Conservation (phyloP, 2,888 invertebrate genomes). For the Melipona beecheii region DNA sequence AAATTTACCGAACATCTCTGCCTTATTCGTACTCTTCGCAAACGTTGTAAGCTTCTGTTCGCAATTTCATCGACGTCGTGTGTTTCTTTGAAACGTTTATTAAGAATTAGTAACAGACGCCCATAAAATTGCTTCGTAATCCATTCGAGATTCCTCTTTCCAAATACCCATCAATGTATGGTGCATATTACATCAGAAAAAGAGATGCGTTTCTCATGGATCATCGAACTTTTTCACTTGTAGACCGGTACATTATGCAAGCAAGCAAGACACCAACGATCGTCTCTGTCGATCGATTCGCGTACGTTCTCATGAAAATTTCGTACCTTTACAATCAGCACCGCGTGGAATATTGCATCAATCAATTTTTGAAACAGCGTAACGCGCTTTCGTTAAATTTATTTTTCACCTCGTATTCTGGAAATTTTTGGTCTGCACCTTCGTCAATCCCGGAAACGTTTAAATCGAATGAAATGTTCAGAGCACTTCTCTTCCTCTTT, state of each 20-base stretch:
- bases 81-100: neutral
- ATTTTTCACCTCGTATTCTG: neutral
- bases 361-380: neutral
- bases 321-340: constrained; percentile 10
- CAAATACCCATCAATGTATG: too few relatives aligned
- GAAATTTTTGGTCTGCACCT: neutral
- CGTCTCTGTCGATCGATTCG: constrained; percentile 12
- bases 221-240: neutral
- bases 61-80: neutral
- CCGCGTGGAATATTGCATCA: constrained; percentile 10
- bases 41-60: neutral
- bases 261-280: neutral
- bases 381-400: neutral
- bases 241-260: constrained; percentile 22
- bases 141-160: neutral
- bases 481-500: too few relatives aligned
- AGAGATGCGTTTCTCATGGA: neutral
- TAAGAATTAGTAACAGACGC: constrained; percentile 12
- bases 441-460: neutral
- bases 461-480: neutral
- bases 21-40: neutral
- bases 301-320: constrained; percentile 2
- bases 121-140: neutral
- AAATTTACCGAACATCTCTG: neutral
- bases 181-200: neutral